Evolutionary conservation across 2,797 vertebrate species (phyloP), one percentile per base, ranked within the genome.

Genomic region (Alauda arvensis): DNA sequence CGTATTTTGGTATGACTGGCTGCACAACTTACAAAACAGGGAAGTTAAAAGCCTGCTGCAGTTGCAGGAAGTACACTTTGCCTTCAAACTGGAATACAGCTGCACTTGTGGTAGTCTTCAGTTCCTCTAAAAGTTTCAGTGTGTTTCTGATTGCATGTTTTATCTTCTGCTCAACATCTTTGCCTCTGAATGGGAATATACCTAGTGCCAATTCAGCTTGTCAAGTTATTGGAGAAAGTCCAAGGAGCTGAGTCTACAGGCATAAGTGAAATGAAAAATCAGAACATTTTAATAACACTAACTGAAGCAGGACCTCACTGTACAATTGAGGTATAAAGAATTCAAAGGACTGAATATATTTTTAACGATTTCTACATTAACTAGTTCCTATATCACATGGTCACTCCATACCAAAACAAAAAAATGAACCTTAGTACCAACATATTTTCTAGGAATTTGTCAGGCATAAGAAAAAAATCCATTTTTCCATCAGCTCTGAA

Each of bases 91-190:
- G 65, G 67, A 83, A 81, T 29, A 2, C 18, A 78, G 67, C 67
- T 81, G 34, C 40, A 25, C 31, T 59, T 61, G 63, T 45, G 53
- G 49, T 10, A 60, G 81, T 56, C 33, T 83, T 76, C 65, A 63
- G 71, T 92, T 93, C 86, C 83, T 49, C 86, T 86, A 24, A 40
- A 85, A 87, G 62, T 71, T 89, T 80, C 72, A 77, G 53, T 57
- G 43, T 63, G 55, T 62, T 69, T 87, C 28, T 59, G 25, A 66
- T 42, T 49, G 33, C 23, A 78, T 37, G 40, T 86, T 77, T 78
- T 56, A 70, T 20, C 52, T 90, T 85, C 60, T 3, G 1, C 39
- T 72, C 55, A 69, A 18, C 37, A 34, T 8, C 52, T 65, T 21
- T 52, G 60, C 6, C 63, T 68, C 45, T 59, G 57, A 55, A 55